These are phyloP conservation scores for Apoderus coryli DNA, from an alignment of 2,888 invertebrate genomes.

Conservation along the genomic window DNA sequence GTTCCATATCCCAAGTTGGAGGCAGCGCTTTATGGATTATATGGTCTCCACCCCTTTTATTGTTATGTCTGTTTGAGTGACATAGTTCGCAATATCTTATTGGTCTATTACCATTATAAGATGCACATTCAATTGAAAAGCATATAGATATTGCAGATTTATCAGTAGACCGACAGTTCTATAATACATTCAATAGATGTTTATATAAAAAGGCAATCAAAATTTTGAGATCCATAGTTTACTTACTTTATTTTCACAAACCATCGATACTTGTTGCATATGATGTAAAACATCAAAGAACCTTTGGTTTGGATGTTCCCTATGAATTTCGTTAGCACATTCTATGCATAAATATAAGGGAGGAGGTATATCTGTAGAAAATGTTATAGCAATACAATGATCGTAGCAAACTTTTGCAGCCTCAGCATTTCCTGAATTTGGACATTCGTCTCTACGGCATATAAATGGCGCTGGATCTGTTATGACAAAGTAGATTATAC, in stretches of 20 bases:
- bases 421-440: conserved; percentile 71
- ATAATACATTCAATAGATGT: too few species aligned
- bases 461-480: conserved; percentile 60
- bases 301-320: conserved; percentile 71
- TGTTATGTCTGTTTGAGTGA: conserved; percentile 78
- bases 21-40: conserved; percentile 78
- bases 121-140: conserved; percentile 92
- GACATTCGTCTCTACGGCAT: conserved; percentile 86
- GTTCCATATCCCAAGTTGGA: conserved; percentile 78
- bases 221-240: too few species aligned
- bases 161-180: conserved; percentile 86
- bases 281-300: conserved; percentile 83
- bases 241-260: conserved; percentile 84
- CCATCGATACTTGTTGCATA: conserved; percentile 87
- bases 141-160: conserved; percentile 92
- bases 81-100: conserved; percentile 87
- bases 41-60: conserved; percentile 75
- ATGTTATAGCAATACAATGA: conserved; percentile 78
- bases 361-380: conserved; percentile 77
- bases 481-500: not conserved
- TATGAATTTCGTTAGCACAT: conserved; percentile 84
- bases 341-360: conserved; percentile 93
- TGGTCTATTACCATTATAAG: conserved; percentile 91
- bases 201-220: too few species aligned
- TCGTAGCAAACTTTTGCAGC: conserved; percentile 90